phyloP scores from a whole-genome alignment of 2,888 invertebrate genomes.

The Agrochola lychnidis region DNA sequence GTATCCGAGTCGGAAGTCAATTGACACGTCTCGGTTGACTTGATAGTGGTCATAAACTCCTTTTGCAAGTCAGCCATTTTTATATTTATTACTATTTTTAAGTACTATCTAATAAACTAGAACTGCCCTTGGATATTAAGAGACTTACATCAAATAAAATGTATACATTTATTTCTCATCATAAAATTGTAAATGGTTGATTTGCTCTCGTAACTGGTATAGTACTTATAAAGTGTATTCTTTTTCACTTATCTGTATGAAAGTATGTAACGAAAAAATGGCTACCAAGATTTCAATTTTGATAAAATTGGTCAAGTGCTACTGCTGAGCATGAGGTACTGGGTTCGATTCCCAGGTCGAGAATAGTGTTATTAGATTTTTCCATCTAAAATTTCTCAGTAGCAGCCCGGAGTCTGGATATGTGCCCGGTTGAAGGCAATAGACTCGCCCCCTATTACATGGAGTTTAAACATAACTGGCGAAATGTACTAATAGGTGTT shows the following conservation, averaged over 20 bases:
- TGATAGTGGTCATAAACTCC: slow-evolving; percentile 31
- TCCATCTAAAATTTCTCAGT: too few relatives aligned
- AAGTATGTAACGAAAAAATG: neutral
- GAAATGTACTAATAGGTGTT: neutral
- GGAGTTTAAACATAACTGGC: neutral
- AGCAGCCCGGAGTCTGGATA: too few relatives aligned
- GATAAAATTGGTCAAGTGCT: neutral
- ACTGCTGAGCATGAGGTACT: too few relatives aligned
- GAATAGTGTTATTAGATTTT: too few relatives aligned
- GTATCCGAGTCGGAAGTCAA: slow-evolving; percentile 24
- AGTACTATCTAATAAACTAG: slow-evolving; percentile 46
- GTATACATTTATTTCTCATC: slow-evolving; percentile 7
- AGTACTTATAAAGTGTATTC: slow-evolving; percentile 16
- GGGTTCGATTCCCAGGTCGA: too few relatives aligned
- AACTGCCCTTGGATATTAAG: slow-evolving; percentile 12
- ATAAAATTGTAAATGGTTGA: slow-evolving; percentile 27
- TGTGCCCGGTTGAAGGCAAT: neutral
- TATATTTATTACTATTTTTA: slow-evolving; percentile 46
- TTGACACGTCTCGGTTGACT: slow-evolving; percentile 3
- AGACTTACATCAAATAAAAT: slow-evolving; percentile 32
- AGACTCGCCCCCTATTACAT: neutral
- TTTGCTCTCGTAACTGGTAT: neutral
- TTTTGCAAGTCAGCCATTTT: slow-evolving; percentile 24
- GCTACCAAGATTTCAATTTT: neutral
- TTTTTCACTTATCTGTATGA: neutral